Base-by-base conservation (phyloP, 2,888 invertebrate genomes). In the Hipparchia semele region DNA sequence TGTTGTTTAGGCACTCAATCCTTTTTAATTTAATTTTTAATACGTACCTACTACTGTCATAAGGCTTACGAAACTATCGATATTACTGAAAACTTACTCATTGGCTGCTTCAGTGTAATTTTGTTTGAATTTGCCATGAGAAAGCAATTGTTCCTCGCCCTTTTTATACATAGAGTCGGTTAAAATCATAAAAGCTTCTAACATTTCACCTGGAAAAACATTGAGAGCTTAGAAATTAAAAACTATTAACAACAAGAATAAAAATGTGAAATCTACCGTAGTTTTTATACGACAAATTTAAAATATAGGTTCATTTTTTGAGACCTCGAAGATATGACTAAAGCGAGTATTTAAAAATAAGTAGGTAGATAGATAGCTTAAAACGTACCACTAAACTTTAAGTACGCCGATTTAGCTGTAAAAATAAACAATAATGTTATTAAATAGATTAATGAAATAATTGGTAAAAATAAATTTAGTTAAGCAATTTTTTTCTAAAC, bases 81-180 rank as follows among this genome's bases (percentile, higher is more conserved):
- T 3, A 58, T 23, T 58, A 23, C 13, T 23, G 0, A 13, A 58
- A 23, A 73, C 85, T 85, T 83, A 92, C 92, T 85, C 85, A n/a
- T 87, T 80, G 4, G 86, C 86, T 54, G 80, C 92, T 71, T 89
- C 85, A 2, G 66, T 69, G 75, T 87, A 90, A 0, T 84, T 85
- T 77, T 89, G 86, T 2, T 77, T 76, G 75, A 85, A 90, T 79
- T 91, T 89, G 45, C 89, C 90, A 74, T 87, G 80, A 0, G 79
- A 72, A 46, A 90, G 33, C 51, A 92, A 80, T 4, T 81, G 78
- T 4, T 80, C 79, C 9, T 80, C 74, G 8, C 86, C 90, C 75
- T 87, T 91, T 39, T 84, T 82, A 4, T 80, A 71, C 92, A 93
- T 93, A 0, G 86, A 79, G 39, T 83, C 82, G 0, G 86, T 89